Evolutionary conservation across 2,888 invertebrate genomes (phyloP).

Genomic region (Acleris laterana): DNA sequence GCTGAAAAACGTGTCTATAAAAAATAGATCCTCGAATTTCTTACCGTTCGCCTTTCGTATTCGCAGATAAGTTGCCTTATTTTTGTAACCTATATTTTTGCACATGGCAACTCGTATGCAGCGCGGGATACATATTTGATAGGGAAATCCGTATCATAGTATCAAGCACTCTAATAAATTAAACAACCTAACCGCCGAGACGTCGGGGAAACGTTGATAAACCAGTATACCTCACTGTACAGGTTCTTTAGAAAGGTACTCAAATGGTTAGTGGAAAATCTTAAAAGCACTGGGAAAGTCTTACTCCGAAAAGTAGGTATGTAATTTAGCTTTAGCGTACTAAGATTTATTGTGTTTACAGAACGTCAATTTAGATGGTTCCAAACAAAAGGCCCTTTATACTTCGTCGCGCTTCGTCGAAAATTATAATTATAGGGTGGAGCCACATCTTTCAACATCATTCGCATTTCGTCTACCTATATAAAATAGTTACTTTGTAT

Average conservation of each 20-base stretch:
- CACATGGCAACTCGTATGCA: slow-evolving; percentile 3
- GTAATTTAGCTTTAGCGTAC: no score
- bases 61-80: slow-evolving; percentile 6
- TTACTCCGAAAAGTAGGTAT: no score
- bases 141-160: slow-evolving; percentile 5
- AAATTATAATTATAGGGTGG: no score
- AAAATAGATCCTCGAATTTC: slow-evolving; percentile 60
- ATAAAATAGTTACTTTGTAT: no score
- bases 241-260: not conserved
- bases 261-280: no score
- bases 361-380: no score
- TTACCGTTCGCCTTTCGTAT: slow-evolving; percentile 43
- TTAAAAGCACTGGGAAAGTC: no score
- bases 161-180: slow-evolving; percentile 12
- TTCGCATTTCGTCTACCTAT: no score
- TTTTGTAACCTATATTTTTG: slow-evolving; percentile 8
- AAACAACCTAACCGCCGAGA: slow-evolving; percentile 11
- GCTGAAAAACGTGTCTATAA: slow-evolving; percentile 50
- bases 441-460: no score
- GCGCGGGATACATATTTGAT: slow-evolving; percentile 17
- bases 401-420: no score
- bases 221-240: not conserved
- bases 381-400: no score
- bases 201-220: not conserved
- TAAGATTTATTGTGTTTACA: no score